Percentiles rank a stretch among this genome's conserved stretches.
These are phyloP conservation scores for Takifugu bimaculatus DNA, from an alignment of 2,113 vertebrate species.

Conservation along the genomic window DNA sequence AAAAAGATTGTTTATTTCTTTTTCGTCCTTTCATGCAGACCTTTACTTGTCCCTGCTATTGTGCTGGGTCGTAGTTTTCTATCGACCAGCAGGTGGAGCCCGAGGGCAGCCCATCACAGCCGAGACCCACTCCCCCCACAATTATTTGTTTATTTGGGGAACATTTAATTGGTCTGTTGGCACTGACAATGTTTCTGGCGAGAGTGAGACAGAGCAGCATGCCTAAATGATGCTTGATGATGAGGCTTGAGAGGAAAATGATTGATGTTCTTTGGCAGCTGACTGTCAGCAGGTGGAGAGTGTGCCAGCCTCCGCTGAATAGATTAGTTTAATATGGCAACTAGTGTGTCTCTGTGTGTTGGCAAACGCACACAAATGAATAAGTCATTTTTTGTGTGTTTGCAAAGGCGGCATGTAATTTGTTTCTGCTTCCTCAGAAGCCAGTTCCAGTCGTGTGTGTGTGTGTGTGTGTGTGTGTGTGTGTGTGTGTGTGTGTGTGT, in stretches of 20 bases:
- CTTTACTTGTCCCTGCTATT: neutral
- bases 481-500: no score
- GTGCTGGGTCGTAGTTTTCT: neutral
- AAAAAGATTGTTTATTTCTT: no score
- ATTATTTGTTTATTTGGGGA: constrained; percentile 35
- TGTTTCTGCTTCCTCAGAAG: constrained; percentile 19
- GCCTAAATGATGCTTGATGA: constrained; percentile 62
- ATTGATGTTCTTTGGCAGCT: constrained; percentile 62
- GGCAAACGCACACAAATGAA: constrained; percentile 34
- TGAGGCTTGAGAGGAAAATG: constrained; percentile 59
- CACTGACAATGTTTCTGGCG: constrained; percentile 28
- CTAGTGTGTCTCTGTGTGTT: constrained; percentile 12
- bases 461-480: neutral
- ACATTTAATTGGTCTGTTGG: constrained; percentile 50
- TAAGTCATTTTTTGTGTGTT: constrained; percentile 44
- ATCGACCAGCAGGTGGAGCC: constrained; percentile 61
- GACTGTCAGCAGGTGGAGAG: constrained; percentile 54
- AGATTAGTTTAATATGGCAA: constrained; percentile 36
- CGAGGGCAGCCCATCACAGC: constrained; percentile 25
- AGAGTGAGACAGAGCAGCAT: constrained; percentile 47
- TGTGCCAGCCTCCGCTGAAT: constrained; percentile 47
- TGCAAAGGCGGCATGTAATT: constrained; percentile 20
- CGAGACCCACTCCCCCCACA: constrained; percentile 15
- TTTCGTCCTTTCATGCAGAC: no score
- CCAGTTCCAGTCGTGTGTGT: constrained; percentile 13